Conservation (phyloP, 2,797 vertebrate genomes). For the Cryptoblepharus egeriae region DNA sequence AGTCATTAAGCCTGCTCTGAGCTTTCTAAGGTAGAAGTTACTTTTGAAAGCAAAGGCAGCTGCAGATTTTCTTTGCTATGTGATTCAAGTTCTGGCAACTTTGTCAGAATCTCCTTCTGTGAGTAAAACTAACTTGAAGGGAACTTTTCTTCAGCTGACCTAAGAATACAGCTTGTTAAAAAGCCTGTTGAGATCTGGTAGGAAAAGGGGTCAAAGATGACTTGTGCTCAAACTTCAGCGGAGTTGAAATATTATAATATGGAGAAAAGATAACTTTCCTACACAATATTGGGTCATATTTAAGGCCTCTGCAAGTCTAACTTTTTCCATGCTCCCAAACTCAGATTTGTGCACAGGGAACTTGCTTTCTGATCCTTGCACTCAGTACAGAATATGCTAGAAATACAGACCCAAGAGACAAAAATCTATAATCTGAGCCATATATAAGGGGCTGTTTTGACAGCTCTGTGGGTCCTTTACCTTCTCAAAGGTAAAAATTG, state of each 20-base stretch:
- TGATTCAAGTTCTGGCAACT: conserved; percentile 27
- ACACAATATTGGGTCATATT: conserved; percentile 5
- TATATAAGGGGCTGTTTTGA: not conserved
- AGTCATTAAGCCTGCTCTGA: conserved; percentile 32
- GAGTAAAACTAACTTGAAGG: conserved; percentile 30
- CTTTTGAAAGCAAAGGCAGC: conserved; percentile 28
- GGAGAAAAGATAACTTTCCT: conserved; percentile 28
- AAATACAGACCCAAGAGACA: not conserved
- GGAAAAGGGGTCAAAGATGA: conserved; percentile 22
- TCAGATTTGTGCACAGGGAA: not conserved
- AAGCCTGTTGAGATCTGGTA: conserved; percentile 31
- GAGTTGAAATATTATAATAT: conserved; percentile 6
- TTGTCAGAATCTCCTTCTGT: conserved; percentile 39
- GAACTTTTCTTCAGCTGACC: conserved; percentile 17
- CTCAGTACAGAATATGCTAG: not conserved
- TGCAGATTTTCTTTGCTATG: conserved; percentile 14
- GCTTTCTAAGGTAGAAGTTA: conserved; percentile 49
- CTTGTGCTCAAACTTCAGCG: not conserved
- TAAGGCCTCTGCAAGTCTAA: conserved; percentile 30
- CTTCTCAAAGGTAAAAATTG: not conserved
- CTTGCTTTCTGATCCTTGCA: conserved; percentile 22
- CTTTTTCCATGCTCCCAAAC: conserved; percentile 3
- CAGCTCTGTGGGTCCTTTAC: not conserved
- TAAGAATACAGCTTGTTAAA: conserved; percentile 33
- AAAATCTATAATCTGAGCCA: not conserved